Conservation (phyloP, 2,797 vertebrate genomes). For the Nannoperca obscura region DNA sequence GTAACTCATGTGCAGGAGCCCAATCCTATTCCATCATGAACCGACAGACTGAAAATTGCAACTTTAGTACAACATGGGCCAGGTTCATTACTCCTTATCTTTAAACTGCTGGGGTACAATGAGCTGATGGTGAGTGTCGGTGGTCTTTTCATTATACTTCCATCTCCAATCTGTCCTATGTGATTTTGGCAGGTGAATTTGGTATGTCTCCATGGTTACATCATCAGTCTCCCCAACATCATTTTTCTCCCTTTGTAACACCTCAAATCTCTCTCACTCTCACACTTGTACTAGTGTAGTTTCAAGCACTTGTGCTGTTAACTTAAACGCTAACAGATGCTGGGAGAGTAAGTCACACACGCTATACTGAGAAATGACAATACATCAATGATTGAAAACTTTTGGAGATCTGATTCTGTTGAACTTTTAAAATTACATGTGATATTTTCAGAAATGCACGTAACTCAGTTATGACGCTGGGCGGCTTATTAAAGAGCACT, state of each 20-base stretch:
- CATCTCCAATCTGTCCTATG: slow-evolving; percentile 48
- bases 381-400: not conserved
- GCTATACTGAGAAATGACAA: not conserved
- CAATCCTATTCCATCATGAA: slow-evolving; percentile 24
- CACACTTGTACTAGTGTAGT: not conserved
- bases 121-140: slow-evolving; percentile 15
- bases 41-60: slow-evolving; percentile 30
- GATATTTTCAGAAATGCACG: slow-evolving; percentile 54
- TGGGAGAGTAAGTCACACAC: not conserved
- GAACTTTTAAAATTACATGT: slow-evolving; percentile 44
- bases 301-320: not conserved
- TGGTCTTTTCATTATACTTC: slow-evolving; percentile 44
- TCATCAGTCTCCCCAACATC: slow-evolving; percentile 50
- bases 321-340: not conserved
- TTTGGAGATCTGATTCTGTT: slow-evolving; percentile 9
- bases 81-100: slow-evolving; percentile 65
- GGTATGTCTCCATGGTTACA: slow-evolving; percentile 68
- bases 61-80: slow-evolving; percentile 25
- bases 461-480: not conserved
- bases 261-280: slow-evolving; percentile 35
- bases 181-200: slow-evolving; percentile 56
- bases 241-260: slow-evolving; percentile 43
- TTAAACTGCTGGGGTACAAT: slow-evolving; percentile 33
- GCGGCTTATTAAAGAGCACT: slow-evolving; percentile 57
- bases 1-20: slow-evolving; percentile 28